These are phyloP conservation scores for Galagoides demidoff DNA, from an alignment of 2,797 vertebrate genomes.

Conservation along the genomic window DNA sequence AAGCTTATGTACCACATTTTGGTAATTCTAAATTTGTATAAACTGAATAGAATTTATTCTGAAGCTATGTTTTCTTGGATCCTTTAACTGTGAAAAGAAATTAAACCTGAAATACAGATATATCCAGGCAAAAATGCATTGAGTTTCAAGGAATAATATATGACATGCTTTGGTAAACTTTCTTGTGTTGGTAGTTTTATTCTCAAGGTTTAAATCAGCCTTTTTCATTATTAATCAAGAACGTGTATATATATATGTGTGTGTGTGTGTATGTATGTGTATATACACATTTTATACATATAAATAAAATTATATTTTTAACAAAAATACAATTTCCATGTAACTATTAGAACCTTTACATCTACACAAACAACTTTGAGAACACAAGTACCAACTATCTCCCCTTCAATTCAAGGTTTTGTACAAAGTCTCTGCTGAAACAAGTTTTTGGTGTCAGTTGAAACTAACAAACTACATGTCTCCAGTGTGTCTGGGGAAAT, in stretches of 20 bases:
- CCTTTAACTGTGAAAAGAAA: slow-evolving; percentile 24
- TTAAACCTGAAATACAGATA: neutral
- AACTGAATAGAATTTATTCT: neutral
- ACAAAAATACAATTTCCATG: neutral
- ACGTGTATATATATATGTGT: neutral
- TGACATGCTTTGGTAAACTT: neutral
- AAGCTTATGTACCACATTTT: neutral
- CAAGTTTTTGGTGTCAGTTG: neutral
- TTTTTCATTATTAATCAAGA: neutral
- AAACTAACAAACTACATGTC: neutral
- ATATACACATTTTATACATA: no score
- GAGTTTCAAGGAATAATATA: neutral
- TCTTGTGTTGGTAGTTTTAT: neutral
- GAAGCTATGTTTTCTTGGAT: neutral
- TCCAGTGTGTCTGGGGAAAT: neutral
- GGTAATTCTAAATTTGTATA: neutral
- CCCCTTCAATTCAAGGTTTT: slow-evolving; percentile 29
- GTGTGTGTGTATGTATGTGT: no score
- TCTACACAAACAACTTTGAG: slow-evolving; percentile 7
- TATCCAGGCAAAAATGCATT: neutral
- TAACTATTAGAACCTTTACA: neutral
- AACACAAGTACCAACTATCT: neutral
- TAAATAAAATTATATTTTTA: no score
- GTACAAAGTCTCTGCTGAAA: neutral
- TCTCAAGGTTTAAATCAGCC: slow-evolving; percentile 15